These are phyloP conservation scores for Agonopterix subpropinquella DNA, from an alignment of 2,888 invertebrate species.

Conservation along the genomic window DNA sequence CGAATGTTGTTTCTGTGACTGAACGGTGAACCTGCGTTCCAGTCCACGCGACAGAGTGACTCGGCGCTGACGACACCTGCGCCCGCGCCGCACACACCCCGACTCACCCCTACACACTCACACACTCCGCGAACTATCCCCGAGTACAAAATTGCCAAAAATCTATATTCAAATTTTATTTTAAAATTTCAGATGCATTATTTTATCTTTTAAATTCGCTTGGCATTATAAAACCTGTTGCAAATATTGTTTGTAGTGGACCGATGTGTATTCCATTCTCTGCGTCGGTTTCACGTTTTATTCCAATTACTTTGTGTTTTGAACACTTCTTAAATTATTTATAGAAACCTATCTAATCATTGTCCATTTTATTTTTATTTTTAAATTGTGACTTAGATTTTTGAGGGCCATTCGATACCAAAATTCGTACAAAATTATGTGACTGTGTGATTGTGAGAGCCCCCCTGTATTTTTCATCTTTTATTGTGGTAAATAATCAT, in stretches of 20 bases:
- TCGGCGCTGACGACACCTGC: conserved; percentile 23
- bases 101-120: conserved; percentile 16
- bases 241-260: conserved; percentile 15
- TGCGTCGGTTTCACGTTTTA: conserved; percentile 27
- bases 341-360: not conserved
- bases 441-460: not conserved
- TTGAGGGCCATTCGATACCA: not conserved
- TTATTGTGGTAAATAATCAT: conserved; percentile 10
- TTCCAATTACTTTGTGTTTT: conserved; percentile 35
- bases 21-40: conserved; percentile 29
- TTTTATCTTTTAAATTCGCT: conserved; percentile 19
- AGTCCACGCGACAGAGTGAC: conserved; percentile 35
- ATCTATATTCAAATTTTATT: conserved; percentile 41
- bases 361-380: not conserved
- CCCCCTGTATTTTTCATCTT: conserved; percentile 3
- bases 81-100: conserved; percentile 31
- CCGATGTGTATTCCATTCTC: conserved; percentile 36
- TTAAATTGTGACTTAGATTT: not conserved
- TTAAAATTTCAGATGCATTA: conserved; percentile 24
- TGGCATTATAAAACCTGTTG: not conserved
- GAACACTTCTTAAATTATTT: conserved; percentile 24
- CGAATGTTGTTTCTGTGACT: conserved; percentile 65
- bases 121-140: conserved; percentile 54
- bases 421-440: conserved; percentile 1
- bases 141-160: conserved; percentile 76